Evolutionary conservation across 2,888 invertebrate species (phyloP).

Genomic region (Diadromus collaris): DNA sequence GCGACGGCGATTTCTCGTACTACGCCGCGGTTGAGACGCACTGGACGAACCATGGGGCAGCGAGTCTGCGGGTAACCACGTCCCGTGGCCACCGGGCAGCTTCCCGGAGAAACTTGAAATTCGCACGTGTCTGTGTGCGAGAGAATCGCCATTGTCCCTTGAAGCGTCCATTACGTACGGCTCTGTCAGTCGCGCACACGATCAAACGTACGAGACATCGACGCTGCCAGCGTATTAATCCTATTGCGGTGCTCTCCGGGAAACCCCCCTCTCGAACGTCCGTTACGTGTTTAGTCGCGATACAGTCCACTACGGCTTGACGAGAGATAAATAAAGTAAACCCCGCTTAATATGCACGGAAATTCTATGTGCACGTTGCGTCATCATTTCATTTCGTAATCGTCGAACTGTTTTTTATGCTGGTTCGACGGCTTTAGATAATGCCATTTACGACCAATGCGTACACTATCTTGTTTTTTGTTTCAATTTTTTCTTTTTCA

Average conservation of each 20-base stretch:
- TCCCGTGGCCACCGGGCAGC: slow-evolving; percentile 50
- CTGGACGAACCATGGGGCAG: slow-evolving; percentile 37
- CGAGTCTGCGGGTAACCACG: slow-evolving; percentile 54
- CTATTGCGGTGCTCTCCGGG: slow-evolving; percentile 47
- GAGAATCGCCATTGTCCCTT: slow-evolving; percentile 27
- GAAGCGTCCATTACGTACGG: slow-evolving; percentile 7
- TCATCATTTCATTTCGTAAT: not conserved
- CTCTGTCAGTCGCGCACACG: slow-evolving; percentile 20
- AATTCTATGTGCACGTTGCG: not conserved
- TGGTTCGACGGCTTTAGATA: not conserved
- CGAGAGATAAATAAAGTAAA: slow-evolving; percentile 12
- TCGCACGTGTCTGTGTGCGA: slow-evolving; percentile 21
- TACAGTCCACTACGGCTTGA: slow-evolving; percentile 3
- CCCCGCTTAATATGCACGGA: slow-evolving; percentile 7
- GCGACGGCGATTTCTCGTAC: slow-evolving; percentile 24
- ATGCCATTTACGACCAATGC: not conserved
- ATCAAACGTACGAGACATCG: slow-evolving; percentile 19
- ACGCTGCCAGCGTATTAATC: slow-evolving; percentile 50
- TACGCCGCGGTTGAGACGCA: slow-evolving; percentile 42
- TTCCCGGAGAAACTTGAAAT: slow-evolving; percentile 49
- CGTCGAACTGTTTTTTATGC: not conserved
- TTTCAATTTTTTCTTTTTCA: not conserved
- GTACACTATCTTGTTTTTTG: not conserved
- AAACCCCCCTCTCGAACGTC: slow-evolving; percentile 23
- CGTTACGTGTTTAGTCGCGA: slow-evolving; percentile 41